Percentiles rank a stretch among this genome's conserved stretches.
Evolutionary conservation across 2,113 vertebrate species (phyloP).

Genomic region (Todiramphus saurophagus): DNA sequence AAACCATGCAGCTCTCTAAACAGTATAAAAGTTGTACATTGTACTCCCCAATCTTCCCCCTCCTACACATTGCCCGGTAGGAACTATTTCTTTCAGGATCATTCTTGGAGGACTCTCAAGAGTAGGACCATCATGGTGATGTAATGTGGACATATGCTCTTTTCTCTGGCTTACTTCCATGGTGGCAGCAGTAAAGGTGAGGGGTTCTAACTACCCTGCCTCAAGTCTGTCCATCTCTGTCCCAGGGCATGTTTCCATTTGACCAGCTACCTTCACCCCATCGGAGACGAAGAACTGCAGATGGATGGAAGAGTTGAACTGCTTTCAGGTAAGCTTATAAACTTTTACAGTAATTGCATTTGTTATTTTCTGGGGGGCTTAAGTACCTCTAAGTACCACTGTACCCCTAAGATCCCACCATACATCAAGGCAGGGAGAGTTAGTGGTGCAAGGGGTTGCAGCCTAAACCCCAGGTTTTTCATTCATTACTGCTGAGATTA

Average conservation of each 20-base stretch:
- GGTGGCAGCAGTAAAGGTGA: not conserved
- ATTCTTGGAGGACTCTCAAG: not conserved
- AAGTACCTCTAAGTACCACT: no score
- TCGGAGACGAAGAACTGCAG: not conserved
- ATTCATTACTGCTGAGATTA: not conserved
- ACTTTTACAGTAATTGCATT: not conserved
- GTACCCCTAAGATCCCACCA: not conserved
- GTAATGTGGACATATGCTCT: not conserved
- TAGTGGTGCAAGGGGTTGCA: not conserved
- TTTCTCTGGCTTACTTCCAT: not conserved
- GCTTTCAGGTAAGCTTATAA: not conserved
- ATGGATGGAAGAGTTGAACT: not conserved
- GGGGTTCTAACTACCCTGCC: not conserved
- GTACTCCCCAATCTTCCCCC: not conserved
- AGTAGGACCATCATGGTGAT: rapidly evolving
- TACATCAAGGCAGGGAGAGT: not conserved
- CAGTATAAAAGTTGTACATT: not conserved
- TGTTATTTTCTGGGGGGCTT: not conserved
- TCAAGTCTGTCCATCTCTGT: not conserved
- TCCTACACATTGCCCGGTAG: not conserved
- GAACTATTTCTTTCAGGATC: not conserved
- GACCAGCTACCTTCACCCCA: not conserved
- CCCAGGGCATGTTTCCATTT: not conserved
- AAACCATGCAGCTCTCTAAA: not conserved
- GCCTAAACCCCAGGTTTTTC: not conserved